Base-by-base conservation (phyloP, 2,797 vertebrate species). In the Molothrus aeneus region DNA sequence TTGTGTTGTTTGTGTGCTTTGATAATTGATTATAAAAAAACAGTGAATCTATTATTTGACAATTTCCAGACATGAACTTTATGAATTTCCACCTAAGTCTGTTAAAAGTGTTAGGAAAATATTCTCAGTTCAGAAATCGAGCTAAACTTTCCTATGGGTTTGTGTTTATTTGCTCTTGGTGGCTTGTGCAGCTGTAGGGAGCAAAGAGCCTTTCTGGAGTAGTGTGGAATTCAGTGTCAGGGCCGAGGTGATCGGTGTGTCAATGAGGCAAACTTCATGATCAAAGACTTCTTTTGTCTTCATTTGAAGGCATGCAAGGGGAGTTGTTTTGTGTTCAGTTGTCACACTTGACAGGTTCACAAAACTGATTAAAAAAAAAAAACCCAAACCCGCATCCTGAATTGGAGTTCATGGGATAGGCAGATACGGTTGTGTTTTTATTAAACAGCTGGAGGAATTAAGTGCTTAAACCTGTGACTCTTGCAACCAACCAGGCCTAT, bases 181-280 rank as follows among this genome's bases (percentile, higher is more conserved):
- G 86, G 16, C 42, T 57, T 32, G 4, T 84, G 68, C 32, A 43
- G 38, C 45, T 1, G 0, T 24, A 42, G 24, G 28, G 31, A 81
- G 51, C 28, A n/a, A 28, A 48, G 43, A 80, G n/a, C 18, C 4
- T 63, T 83, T 79, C 70, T 64, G 84, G n/a, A 72, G 40, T 5
- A 18, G 29, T 2, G 8, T 84, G 70, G 51, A 87, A 68, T 59
- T 45, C 31, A 34, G 42, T 15, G 64, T 64, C 7, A 9, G 6
- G 29, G 45, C 24, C 0, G 3, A 69, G 75, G 16, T 54, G 22
- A n/a, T 78, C 0, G 0, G 3, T 63, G 38, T 40, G 29, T 47
- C 80, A 47, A 1, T 13, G n/a, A 79, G 20, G 14, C 43, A 56
- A 26, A 61, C 47, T 65, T 42, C 29, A 19, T 34, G 61, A 32